phyloP scores from a whole-genome alignment of 1,140 invertebrate species.

The Schmidtea mediterranea region DNA sequence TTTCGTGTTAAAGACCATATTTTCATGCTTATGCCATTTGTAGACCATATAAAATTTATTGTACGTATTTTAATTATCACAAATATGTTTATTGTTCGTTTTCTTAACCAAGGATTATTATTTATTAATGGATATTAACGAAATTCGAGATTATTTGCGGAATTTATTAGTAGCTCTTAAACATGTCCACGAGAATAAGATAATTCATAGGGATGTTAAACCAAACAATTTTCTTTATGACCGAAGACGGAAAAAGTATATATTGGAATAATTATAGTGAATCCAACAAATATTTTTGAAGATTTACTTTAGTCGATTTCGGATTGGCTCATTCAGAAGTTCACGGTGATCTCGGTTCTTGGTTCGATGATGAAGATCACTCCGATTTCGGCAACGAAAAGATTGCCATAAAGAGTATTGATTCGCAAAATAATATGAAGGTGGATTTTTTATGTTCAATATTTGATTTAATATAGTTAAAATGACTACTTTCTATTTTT shows the following conservation, averaged over 20 bases:
- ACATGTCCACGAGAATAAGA: conserved; percentile 50
- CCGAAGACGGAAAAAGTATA: conserved; percentile 37
- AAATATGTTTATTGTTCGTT: conserved; percentile 13
- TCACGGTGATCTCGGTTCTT: conserved; percentile 1
- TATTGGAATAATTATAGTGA: conserved; percentile 5
- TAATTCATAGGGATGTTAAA: conserved; percentile 74
- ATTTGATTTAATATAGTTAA: neutral
- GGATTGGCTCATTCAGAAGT: conserved; percentile 41
- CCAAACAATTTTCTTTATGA: conserved; percentile 70
- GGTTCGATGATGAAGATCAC: neutral
- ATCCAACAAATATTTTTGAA: conserved; percentile 10
- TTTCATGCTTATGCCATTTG: conserved; percentile 64
- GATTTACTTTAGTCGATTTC: conserved; percentile 53
- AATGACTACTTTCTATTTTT: too few species aligned
- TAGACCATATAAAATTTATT: conserved; percentile 48
- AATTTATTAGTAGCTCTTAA: conserved; percentile 48
- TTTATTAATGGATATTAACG: conserved; percentile 29
- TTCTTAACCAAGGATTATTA: conserved; percentile 60
- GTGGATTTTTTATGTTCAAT: conserved; percentile 5
- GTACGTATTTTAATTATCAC: conserved; percentile 29
- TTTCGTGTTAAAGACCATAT: conserved; percentile 47
- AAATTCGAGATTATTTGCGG: conserved; percentile 50
- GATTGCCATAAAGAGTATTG: conserved; percentile 10
- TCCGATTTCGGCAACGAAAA: neutral
- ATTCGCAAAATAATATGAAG: conserved; percentile 2